These are phyloP conservation scores for Girardia tigrina DNA, from an alignment of 2,888 invertebrate species.

Conservation along the genomic window DNA sequence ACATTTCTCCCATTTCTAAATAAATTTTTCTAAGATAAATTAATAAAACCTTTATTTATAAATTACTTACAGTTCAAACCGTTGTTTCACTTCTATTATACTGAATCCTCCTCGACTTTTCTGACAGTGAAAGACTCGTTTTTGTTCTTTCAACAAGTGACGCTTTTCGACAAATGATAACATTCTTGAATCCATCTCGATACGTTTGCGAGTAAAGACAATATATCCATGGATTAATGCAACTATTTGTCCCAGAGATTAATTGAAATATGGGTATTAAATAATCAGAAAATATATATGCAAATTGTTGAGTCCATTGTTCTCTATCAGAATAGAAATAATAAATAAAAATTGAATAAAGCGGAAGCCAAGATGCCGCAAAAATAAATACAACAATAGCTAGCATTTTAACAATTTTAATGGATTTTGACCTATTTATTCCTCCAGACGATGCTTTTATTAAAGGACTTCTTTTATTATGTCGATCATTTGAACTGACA, in stretches of 20 bases:
- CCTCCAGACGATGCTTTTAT: slow-evolving; percentile 25
- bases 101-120: background rate
- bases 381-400: slow-evolving; percentile 31
- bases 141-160: background rate
- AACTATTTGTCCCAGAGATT: slow-evolving; percentile 30
- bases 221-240: slow-evolving; percentile 36
- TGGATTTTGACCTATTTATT: slow-evolving; percentile 30
- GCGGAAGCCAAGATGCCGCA: slow-evolving; percentile 34
- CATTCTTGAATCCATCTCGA: slow-evolving; percentile 33
- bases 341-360: slow-evolving; percentile 28
- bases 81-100: background rate
- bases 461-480: background rate
- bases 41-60: no score
- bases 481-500: background rate
- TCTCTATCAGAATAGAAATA: background rate
- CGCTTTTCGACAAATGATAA: slow-evolving; percentile 25
- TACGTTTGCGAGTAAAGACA: slow-evolving; percentile 35
- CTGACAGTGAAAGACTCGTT: background rate
- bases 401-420: slow-evolving; percentile 33
- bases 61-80: no score
- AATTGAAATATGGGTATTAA: slow-evolving; percentile 33
- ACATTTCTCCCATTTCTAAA: no score
- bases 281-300: background rate
- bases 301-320: background rate
- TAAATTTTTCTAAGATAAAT: no score